phyloP scores from a whole-genome alignment of 2,888 invertebrate genomes.

The Melieria omissa region DNA sequence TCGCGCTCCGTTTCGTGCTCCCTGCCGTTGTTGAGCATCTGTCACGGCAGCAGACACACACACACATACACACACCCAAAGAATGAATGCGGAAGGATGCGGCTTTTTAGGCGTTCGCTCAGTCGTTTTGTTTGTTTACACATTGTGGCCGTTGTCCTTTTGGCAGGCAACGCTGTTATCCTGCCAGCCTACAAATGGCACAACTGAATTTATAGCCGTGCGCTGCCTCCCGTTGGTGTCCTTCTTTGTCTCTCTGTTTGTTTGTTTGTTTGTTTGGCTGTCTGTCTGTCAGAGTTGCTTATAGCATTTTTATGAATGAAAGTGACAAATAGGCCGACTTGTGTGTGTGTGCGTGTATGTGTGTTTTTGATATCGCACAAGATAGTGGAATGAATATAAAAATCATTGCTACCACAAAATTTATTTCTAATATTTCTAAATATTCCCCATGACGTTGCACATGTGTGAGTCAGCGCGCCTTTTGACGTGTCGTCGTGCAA shows the following conservation, averaged over 20 bases:
- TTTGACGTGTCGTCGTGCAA: slow-evolving; percentile 9
- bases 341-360: neutral
- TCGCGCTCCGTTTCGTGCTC: no score
- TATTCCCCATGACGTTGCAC: slow-evolving; percentile 24
- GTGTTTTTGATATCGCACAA: neutral
- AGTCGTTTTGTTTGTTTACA: slow-evolving; percentile 53
- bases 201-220: no score
- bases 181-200: neutral
- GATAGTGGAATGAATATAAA: slow-evolving; percentile 46
- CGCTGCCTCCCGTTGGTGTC: neutral
- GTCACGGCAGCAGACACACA: neutral
- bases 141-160: slow-evolving; percentile 45
- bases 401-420: slow-evolving; percentile 56
- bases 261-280: slow-evolving; percentile 49
- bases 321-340: slow-evolving; percentile 22
- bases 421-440: slow-evolving; percentile 54
- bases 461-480: neutral
- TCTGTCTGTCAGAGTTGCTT: slow-evolving; percentile 33
- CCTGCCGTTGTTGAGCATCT: no score
- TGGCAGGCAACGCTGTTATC: slow-evolving; percentile 9
- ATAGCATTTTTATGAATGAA: slow-evolving; percentile 56
- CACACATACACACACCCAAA: neutral
- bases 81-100: no score
- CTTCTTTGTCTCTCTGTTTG: slow-evolving; percentile 6
- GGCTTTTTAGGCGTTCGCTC: slow-evolving; percentile 5